Evolutionary conservation across 2,888 invertebrate genomes (phyloP), one percentile per base, ranked within the genome.

Genomic region (Acleris cristana): DNA sequence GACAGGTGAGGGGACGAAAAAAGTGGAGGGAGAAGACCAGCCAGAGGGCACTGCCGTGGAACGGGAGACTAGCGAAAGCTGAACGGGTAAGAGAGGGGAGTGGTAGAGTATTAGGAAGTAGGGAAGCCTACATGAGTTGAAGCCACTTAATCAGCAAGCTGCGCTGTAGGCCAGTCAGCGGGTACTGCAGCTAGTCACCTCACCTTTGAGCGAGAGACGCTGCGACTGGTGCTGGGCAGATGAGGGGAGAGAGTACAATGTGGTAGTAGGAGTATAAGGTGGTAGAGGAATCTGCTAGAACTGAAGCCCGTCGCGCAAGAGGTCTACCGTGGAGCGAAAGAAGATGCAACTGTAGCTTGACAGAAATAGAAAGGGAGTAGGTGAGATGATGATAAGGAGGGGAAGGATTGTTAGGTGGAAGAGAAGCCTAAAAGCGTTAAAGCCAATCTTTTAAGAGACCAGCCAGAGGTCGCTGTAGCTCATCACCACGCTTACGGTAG

Each of bases 401-500:
- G 8, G 30, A 30, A 8, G 10, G 30, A 30, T 8, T 30, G 6
- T 26, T 6, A 26, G 30, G 8, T 30, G 30, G 26, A 26, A 26
- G 26, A 26, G 1, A 26, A 7, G 2, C 26, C 7, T 26, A 26
- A 26, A 26, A 26, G n/a, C 6, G 26, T 1, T 26, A 7, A 26
- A 26, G 26, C 26, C 1, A 26, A 0, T 26, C 26, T 6, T 34
- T 34, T 30, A 7, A 30, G 10, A 10, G 34, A 34, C 34, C 2
- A 10, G 10, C 10, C 3, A 10, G 10, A 10, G 10, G 34, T 10
- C 0, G 53, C 80, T 92, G 70, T 79, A 84, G n/a, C 70, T 69
- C 40, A 88, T 92, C 79, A 92, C 92, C 54, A 77, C 82, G 71
- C 84, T 93, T 72, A 92, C 92, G 0, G 92, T 92, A 2, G 83